Evolutionary conservation across 2,888 invertebrate species (phyloP).

Genomic region (Rosalia funebris): DNA sequence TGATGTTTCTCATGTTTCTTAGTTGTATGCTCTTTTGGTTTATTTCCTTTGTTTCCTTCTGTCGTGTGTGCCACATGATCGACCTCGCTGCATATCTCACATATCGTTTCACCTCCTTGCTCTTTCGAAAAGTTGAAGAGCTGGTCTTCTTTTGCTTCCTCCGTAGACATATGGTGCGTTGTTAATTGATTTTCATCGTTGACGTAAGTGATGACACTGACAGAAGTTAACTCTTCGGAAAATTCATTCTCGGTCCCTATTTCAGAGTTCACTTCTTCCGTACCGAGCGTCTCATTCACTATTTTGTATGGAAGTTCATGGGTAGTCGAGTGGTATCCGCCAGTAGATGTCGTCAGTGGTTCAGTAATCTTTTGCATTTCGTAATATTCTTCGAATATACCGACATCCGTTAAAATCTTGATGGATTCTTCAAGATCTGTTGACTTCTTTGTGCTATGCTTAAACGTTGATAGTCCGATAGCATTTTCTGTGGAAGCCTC

Average conservation of each 20-base stretch:
- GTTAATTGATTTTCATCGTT: slow-evolving; percentile 23
- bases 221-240: slow-evolving; percentile 2
- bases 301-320: background rate
- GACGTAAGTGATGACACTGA: slow-evolving; percentile 18
- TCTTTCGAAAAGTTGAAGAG: slow-evolving; percentile 25
- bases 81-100: slow-evolving; percentile 8
- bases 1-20: background rate
- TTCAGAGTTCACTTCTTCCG: background rate
- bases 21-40: background rate
- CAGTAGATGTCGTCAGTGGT: background rate
- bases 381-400: background rate
- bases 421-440: background rate
- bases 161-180: slow-evolving; percentile 21
- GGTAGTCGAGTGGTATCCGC: background rate
- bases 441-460: background rate
- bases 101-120: slow-evolving; percentile 8
- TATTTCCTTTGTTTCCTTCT: background rate
- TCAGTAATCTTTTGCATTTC: background rate
- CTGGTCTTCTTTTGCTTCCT: slow-evolving; percentile 20
- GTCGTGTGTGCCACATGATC: background rate
- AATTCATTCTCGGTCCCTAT: background rate
- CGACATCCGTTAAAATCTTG: background rate
- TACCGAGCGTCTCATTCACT: background rate
- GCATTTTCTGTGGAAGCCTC: background rate
- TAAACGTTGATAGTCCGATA: background rate